Base-by-base conservation (phyloP, 1,140 invertebrate genomes). In the Panulirus ornatus region DNA sequence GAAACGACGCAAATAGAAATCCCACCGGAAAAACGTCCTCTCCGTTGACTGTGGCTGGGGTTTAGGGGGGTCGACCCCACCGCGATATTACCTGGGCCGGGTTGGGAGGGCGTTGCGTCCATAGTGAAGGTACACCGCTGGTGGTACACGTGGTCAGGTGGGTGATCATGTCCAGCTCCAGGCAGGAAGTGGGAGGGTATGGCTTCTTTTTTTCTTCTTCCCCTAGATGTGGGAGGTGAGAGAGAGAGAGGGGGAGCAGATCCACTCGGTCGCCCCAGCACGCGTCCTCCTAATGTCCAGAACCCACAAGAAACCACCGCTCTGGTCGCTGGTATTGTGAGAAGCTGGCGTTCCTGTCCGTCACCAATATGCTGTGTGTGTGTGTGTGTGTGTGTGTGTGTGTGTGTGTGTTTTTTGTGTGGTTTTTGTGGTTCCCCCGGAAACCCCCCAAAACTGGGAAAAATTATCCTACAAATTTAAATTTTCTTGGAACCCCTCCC, bases 101-200 rank as follows among this genome's bases (percentile, higher is more conserved):
- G 76, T 79, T 79, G 22, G 8, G 76, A 51, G 42, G 42, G 42
- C 11, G 76, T 81, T 47, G 78, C 19, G 47, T 51, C 36, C 5
- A 42, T 47, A 5, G 14, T 47, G 40, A 42, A 76, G 73, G 73
- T n/a, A 42, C 73, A n/a, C 73, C 38, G 19, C 73, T 38, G 78
- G n/a, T 81, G 78, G 47, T 51, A 6, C n/a, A 22, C n/a, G 58
- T 22, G 58, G 58, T 30, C 3, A 30, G 58, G 40, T 38, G 44
- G 73, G 73, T n/a, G 40, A 34, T 38, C 78, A 9, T 11, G 47
- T 51, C 19, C 36, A 30, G 78, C 8, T 34, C 27, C 78, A 58
- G 78, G 27, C 70, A 73, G 78, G 78, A 81, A 51, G 78, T 81
- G 78, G 44, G 78, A 81, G 78, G 78, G 16, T 34, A 73, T 38